These are phyloP conservation scores for Psammodynastes pulverulentus DNA, from an alignment of 2,113 vertebrate species.

Conservation along the genomic window DNA sequence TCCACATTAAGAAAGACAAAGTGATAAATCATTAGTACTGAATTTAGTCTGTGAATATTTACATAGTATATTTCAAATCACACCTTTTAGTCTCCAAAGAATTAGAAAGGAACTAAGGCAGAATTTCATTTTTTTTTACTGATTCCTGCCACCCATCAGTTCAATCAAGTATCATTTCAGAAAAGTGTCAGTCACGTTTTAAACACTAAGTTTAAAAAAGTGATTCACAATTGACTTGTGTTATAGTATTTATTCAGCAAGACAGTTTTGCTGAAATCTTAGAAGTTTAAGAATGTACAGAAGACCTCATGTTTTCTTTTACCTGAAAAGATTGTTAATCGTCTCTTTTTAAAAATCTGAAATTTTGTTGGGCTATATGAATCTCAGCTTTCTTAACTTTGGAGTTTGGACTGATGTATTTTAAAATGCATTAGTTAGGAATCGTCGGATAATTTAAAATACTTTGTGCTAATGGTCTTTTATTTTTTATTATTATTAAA, in stretches of 20 bases:
- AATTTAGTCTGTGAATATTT: background rate
- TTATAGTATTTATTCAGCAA: background rate
- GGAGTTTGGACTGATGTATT: constrained; percentile 17
- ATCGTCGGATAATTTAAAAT: background rate
- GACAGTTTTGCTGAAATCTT: background rate
- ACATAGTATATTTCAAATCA: background rate
- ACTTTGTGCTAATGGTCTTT: background rate
- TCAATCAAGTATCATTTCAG: accelerated
- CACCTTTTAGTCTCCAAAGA: background rate
- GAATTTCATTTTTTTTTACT: constrained; percentile 8
- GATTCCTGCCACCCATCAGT: constrained; percentile 9
- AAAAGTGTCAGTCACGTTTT: background rate
- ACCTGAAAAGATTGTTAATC: background rate
- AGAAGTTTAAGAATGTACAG: background rate
- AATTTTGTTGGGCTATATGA: background rate
- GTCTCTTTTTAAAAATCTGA: background rate
- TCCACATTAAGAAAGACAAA: background rate
- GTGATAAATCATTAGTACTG: background rate
- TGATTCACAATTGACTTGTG: background rate
- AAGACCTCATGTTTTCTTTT: background rate
- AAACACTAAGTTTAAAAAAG: background rate
- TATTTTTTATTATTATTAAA: too few species aligned
- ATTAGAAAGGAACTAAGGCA: background rate
- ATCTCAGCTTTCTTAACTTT: background rate
- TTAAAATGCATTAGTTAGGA: background rate